Base-by-base conservation (phyloP, 1,140 invertebrate species). In the Cotesia typhae region DNA sequence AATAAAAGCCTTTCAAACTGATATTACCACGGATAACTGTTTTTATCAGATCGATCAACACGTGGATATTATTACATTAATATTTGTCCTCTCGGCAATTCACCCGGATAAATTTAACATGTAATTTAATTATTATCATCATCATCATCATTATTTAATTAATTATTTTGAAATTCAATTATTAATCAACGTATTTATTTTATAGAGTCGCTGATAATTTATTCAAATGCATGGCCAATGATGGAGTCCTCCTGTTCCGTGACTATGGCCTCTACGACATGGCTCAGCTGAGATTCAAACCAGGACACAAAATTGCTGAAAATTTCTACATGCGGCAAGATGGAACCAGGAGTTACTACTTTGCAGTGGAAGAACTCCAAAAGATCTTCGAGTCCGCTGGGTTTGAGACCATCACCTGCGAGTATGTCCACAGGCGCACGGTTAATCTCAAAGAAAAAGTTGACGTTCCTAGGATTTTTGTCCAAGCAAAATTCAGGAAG, bases 221-320 rank as follows among this genome's bases (percentile, higher is more conserved):
- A 3, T 91, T 86, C 76, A 82, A 88, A 72, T 84, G 94, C 5
- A 84, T 99, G 0, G 92, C 91, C 74, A 93, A 92, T 0, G 95
- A 93, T 17, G 98, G 97, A 12, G 81, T 94, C 47, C 81, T 99
- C 3, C 84, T 99, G 4, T 96, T 99, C 78, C 87, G 98, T 78
- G 98, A 99, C 88, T 99, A 99, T 87, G 98, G 97, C 0, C 85
- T 97, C n/a, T 96, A 98, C 82, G 98, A 99, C 85, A 95, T 99
- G 92, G 95, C 98, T 2, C 98, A 99, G 84, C 79, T 99, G 2
- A 88, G 98, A 64, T 99, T 99, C 84, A 93, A 95, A 75, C 90
- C 94, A 3, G 96, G 96, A 0, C 92, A 95, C 82, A 98, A 99
- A 86, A 94, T 99, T 72, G 83, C 90, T 5, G 96, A 99, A 28